Evolutionary conservation across 2,113 vertebrate species (phyloP), one percentile per base, ranked within the genome.

Genomic region (Forbesichthys papilliferus): DNA sequence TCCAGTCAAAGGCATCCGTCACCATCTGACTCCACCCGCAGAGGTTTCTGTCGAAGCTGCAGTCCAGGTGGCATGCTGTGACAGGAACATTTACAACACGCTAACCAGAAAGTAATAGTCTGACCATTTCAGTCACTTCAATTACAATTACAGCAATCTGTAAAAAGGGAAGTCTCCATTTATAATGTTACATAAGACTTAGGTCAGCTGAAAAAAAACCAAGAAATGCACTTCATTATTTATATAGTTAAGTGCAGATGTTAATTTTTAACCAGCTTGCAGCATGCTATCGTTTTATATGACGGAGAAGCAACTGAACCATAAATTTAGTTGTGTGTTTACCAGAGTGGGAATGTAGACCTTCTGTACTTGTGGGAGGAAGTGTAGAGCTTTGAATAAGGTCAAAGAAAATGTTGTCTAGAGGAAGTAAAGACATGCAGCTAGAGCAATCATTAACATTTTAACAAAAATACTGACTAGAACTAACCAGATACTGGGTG

Each of bases 1-100:
- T 87, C 85, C 85, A 87, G 64, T 91, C 79, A 74, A 92, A 82
- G 67, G 75, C 86, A 70, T 84, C 91, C 11, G 14, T 74, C 11
- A 70, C 69, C 12, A 73, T 57, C 73, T 77, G 88, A 11, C 57
- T 70, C 91, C 91, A 93, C 0, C 53, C 68, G 67, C 92, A 93
- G 14, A 88, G 68, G 9, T 66, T 71, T 0, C 27, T 1, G 1
- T 92, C 88, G 0, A 93, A 93, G 71, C 78, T 64, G 51, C 86
- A 88, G 71, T 77, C 53, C 11, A 84, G 18, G 57, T 36, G 13
- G 16, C 79, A 88, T 20, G 48, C 81, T 87, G 68, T 14, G 34
- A 68, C 69, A 33, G 33, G 58, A 53, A 54, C 68, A 69, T 53
- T 53, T 18, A 48, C 18, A 47, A 46, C 11, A 68, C 11, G 9